Conservation (phyloP, 2,888 invertebrate species). For the Sylvicola fuscatus region DNA sequence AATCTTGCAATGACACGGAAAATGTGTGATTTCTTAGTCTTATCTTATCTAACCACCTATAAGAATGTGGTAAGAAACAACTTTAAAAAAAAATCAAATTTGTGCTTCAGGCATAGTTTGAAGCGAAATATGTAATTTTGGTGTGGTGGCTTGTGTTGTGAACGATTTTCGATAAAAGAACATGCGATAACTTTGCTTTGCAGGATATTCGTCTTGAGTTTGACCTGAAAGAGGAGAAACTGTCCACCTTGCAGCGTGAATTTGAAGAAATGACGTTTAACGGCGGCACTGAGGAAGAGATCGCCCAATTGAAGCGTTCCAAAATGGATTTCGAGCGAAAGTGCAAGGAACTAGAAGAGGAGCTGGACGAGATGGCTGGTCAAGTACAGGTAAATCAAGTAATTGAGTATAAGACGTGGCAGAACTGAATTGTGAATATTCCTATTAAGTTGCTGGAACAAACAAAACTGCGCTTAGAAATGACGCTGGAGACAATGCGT, state of each 20-base stretch:
- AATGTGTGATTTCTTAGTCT: not conserved
- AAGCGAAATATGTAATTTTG: no score
- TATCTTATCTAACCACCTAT: no score
- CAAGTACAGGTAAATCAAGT: conserved; percentile 42
- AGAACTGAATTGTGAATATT: no score
- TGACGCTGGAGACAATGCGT: conserved; percentile 79
- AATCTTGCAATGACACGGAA: not conserved
- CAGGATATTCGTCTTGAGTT: conserved; percentile 73
- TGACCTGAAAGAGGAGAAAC: conserved; percentile 74
- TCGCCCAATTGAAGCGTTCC: conserved; percentile 57
- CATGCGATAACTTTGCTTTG: no score
- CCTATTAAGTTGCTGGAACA: conserved; percentile 58
- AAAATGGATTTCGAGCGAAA: conserved; percentile 77
- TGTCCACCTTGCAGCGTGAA: conserved; percentile 57
- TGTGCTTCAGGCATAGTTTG: no score
- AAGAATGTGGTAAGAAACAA: no score
- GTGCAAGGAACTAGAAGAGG: conserved; percentile 77
- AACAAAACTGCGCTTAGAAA: conserved; percentile 79
- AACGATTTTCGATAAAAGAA: no score
- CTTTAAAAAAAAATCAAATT: no score
- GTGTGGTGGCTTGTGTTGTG: no score
- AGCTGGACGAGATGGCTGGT: conserved; percentile 86
- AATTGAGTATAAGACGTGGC: not conserved
- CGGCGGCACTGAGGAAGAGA: conserved; percentile 68
- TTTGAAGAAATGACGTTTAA: conserved; percentile 66